These are phyloP conservation scores for Sussaba pulchella DNA, from an alignment of 2,888 invertebrate species.

Conservation along the genomic window DNA sequence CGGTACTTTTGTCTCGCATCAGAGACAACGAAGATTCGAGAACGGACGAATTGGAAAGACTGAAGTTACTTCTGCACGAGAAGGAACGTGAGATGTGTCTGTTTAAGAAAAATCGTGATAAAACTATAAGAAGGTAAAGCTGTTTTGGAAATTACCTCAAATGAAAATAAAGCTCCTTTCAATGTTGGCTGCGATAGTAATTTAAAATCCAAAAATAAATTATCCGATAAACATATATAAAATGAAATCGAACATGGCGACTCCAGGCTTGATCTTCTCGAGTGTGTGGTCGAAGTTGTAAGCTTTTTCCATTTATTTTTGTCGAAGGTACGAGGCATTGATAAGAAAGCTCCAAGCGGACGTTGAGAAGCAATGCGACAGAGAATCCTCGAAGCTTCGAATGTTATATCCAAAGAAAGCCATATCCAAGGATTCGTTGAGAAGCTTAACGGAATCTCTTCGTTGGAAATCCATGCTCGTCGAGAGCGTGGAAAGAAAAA, in stretches of 20 bases:
- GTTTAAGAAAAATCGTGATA: slow-evolving; percentile 74
- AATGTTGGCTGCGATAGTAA: background rate
- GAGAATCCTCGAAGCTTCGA: slow-evolving; percentile 65
- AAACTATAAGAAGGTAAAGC: slow-evolving; percentile 73
- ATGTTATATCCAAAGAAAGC: slow-evolving; percentile 64
- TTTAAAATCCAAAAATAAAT: background rate
- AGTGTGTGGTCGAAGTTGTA: slow-evolving; percentile 2
- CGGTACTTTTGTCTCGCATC: slow-evolving; percentile 71
- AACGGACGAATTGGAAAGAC: slow-evolving; percentile 69
- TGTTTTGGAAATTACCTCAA: background rate
- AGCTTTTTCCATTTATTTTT: background rate
- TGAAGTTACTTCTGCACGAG: slow-evolving; percentile 71
- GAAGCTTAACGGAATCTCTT: slow-evolving; percentile 48
- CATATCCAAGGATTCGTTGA: slow-evolving; percentile 62
- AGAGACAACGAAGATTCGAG: slow-evolving; percentile 68
- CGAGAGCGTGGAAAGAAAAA: slow-evolving; percentile 55
- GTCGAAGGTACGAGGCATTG: slow-evolving; percentile 72
- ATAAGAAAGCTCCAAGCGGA: slow-evolving; percentile 73
- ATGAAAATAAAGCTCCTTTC: background rate
- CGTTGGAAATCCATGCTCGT: slow-evolving; percentile 55
- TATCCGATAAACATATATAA: background rate
- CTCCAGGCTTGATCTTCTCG: too few species aligned
- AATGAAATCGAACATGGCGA: background rate
- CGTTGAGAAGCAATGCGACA: slow-evolving; percentile 66
- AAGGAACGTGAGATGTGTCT: slow-evolving; percentile 74